Evolutionary conservation across 2,888 invertebrate species (phyloP), one percentile per base, ranked within the genome.

Genomic region (Heliconius ethilla): DNA sequence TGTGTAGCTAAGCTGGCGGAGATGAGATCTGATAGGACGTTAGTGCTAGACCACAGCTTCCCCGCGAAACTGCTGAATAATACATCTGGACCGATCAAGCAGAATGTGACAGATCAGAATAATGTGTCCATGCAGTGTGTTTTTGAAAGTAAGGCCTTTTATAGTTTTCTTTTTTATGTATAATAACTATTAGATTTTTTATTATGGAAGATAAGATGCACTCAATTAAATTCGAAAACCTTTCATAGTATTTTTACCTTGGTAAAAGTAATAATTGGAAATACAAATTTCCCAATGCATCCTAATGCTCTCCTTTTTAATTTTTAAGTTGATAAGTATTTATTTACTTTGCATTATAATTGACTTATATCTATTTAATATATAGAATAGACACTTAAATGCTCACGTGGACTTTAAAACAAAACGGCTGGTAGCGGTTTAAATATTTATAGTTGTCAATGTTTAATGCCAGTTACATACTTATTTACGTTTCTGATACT

Each of bases 71-170:
- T 91, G 37, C 66, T 89, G n/a, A 86, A 85, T 40, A 27, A 27
- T 27, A 27, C 27, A 27, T 27, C 27, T 0, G 85, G 86, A 1
- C 89, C 88, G 0, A 83, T 92, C n/a, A 83, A 79, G 13, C 84
- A 84, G 45, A 89, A 90, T 75, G 83, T 86, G 0, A 85, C 88
- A 0, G 84, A 88, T 11, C 83, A 84, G 18, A 84, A 81, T 0
- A 87, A 85, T 75, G 86, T 90, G 0, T 86, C 84, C 0, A 80
- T 93, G 84, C 83, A 82, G 59, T 95, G 94, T 84, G 81, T 87
- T 70, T 94, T 94, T 84, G 90, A 93, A 90, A 90, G 94, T 94
- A 79, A 83, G 87, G 83, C 6, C 11, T 40, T 11, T 40, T 40
- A 15, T 15, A 15, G 15, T 18, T 22, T 51, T 6, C 6, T 51